These are phyloP conservation scores for Rhinophrynus dorsalis DNA, from an alignment of 2,797 vertebrate species.

Conservation along the genomic window DNA sequence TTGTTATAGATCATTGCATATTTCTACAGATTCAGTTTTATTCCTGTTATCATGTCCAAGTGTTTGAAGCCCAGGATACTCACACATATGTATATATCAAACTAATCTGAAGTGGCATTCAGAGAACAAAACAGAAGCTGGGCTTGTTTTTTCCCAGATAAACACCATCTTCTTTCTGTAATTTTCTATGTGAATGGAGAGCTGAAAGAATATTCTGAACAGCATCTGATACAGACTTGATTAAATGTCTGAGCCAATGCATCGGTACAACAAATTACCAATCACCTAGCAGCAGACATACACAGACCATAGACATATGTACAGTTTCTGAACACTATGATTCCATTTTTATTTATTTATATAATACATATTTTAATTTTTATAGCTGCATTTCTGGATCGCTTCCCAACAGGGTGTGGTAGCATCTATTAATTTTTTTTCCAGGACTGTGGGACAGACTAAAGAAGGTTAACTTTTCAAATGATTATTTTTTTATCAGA, in stretches of 20 bases:
- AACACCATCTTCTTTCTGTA: constrained; percentile 24
- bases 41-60: constrained; percentile 7
- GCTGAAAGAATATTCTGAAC: constrained; percentile 20
- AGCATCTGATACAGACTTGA: constrained; percentile 21
- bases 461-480: no score
- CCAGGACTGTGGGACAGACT: no score
- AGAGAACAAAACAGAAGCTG: constrained; percentile 11
- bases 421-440: no score
- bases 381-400: no score
- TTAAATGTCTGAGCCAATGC: constrained; percentile 41
- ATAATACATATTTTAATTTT: no score
- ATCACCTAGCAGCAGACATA: constrained; percentile 19
- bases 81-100: constrained; percentile 22
- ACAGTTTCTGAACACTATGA: no score
- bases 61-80: not conserved
- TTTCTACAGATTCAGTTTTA: constrained; percentile 27
- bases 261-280: constrained; percentile 27
- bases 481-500: no score
- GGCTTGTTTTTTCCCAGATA: constrained; percentile 13
- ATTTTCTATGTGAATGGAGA: constrained; percentile 17
- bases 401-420: no score
- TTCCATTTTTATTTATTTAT: no score
- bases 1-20: constrained; percentile 22
- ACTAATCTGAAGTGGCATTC: constrained; percentile 27
- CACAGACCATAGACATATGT: not conserved